phyloP scores from a whole-genome alignment of 2,888 invertebrate genomes.

The Euphydryas editha region DNA sequence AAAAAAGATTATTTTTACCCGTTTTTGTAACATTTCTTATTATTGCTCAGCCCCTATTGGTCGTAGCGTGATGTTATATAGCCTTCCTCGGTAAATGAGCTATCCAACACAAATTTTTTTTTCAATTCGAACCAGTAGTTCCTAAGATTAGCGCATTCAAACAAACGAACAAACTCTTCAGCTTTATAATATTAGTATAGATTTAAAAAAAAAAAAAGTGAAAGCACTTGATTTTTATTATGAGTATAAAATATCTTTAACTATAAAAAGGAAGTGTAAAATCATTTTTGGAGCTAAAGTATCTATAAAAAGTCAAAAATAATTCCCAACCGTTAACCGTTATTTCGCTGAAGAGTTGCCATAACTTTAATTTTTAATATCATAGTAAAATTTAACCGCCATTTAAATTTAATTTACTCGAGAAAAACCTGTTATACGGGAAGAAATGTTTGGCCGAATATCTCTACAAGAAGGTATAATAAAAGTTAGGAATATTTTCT shows the following conservation, averaged over 20 bases:
- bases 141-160: too few relatives aligned
- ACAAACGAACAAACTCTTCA: too few relatives aligned
- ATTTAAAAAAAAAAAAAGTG: neutral
- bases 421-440: constrained; percentile 31
- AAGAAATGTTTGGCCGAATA: constrained; percentile 6
- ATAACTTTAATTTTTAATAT: constrained; percentile 40
- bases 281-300: neutral
- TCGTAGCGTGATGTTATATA: too few relatives aligned
- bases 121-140: too few relatives aligned
- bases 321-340: constrained; percentile 29
- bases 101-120: too few relatives aligned
- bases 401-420: constrained; percentile 40
- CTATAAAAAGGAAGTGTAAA: neutral
- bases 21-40: too few relatives aligned
- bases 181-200: too few relatives aligned
- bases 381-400: constrained; percentile 40
- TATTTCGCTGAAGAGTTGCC: constrained; percentile 35
- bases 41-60: too few relatives aligned
- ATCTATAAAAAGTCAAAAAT: constrained; percentile 14
- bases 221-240: neutral
- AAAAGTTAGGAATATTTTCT: neutral
- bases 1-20: too few relatives aligned
- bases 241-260: neutral
- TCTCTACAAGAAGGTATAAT: neutral
- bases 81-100: too few relatives aligned